Base-by-base conservation (phyloP, 2,113 vertebrate genomes). In the Paradoxurus hermaphroditus region DNA sequence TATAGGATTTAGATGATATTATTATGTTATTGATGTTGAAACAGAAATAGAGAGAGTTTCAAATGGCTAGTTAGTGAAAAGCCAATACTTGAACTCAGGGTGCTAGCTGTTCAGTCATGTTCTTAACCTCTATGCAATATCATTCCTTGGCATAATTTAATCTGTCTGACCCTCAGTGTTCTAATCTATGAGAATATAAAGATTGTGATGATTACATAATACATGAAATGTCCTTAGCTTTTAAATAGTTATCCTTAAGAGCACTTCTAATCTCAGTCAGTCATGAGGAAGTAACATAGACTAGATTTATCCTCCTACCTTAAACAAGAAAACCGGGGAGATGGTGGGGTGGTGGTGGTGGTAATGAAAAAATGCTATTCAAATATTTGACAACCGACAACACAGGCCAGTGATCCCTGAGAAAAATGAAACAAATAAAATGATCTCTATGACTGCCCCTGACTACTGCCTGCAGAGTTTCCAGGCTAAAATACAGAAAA, bases 211-310 rank as follows among this genome's bases (percentile, higher is more conserved):
- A 79, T 14, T 83, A n/a, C n/a, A 23, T 68, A 78, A 81, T 16
- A 88, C 7, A 56, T n/a, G 51, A 51, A 95, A 87, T 93, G 53
- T 53, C 16, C 31, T 92, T 79, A 62, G 68, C 46, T 51, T 97
- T 79, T 83, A 90, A 87, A 91, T 23, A 88, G 81, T 72, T 83
- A 89, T 21, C 46, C 27, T 82, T 72, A 86, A 83, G 27, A 31
- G 11, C 31, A 75, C 9, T 62, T 91, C 68, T 73, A 94, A 46
- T 86, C 51, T 16, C 5, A 70, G 78, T 19, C 7, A 70, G 77
- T 63, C 29, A 62, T 34, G 15, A 82, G 81, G 25, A 49, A 85
- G 12, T 65, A 81, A 49, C 39, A 13, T n/a, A 95, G 49, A 73
- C 23, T 6, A 87, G 41, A 90, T 62, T 53, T 46, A 65, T 79